Evolutionary conservation across 2,113 vertebrate species (phyloP).

Genomic region (Elephantulus edwardii): DNA sequence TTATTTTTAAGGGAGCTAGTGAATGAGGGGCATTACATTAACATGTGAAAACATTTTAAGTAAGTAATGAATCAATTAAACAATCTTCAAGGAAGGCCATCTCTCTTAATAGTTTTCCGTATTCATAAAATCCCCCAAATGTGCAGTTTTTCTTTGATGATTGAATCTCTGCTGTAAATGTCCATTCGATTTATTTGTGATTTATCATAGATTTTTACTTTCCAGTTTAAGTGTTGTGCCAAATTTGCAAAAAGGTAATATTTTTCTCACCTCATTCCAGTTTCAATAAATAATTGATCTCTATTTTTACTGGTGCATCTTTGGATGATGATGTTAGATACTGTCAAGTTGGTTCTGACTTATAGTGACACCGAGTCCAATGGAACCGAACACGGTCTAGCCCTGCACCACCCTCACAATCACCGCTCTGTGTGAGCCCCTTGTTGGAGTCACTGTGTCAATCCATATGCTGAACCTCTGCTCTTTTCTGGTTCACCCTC

Average conservation of each 20-base stretch:
- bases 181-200: constrained; percentile 51
- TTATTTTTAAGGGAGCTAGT: constrained; percentile 20
- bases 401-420: not conserved
- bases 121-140: constrained; percentile 36
- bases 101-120: constrained; percentile 27
- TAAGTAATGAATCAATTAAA: constrained; percentile 44
- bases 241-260: constrained; percentile 48
- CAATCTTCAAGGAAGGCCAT: constrained; percentile 39
- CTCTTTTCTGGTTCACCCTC: too few relatives aligned
- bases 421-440: not conserved
- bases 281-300: constrained; percentile 48
- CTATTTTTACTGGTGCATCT: constrained; percentile 50
- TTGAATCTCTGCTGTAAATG: constrained; percentile 56
- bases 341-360: not conserved
- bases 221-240: constrained; percentile 32
- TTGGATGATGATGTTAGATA: not conserved
- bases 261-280: not conserved
- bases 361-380: not conserved
- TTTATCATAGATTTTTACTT: constrained; percentile 65
- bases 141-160: constrained; percentile 44
- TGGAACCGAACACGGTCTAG: too few relatives aligned
- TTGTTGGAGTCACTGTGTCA: too few relatives aligned
- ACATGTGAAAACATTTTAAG: constrained; percentile 45
- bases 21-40: not conserved
- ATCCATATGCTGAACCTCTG: not conserved